Evolutionary conservation across 1,140 invertebrate genomes (phyloP), one percentile per base, ranked within the genome.

Genomic region (Mercenaria mercenaria): DNA sequence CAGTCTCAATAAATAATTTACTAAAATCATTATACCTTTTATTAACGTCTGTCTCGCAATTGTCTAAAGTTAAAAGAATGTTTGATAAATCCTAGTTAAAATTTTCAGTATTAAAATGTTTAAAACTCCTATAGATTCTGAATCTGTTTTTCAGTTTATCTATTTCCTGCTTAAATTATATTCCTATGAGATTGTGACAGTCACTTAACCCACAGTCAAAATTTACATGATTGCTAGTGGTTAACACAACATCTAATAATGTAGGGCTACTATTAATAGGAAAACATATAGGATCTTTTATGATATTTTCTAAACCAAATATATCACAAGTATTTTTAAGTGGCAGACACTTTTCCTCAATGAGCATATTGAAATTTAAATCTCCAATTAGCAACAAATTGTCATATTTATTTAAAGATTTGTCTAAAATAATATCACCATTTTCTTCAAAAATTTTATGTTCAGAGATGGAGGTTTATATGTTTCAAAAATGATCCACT

Each of bases 311-410:
- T 59, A 79, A 47, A 37, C 67, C 29, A 81, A 88, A 88, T 50
- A 88, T 67, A 69, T 88, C 74, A 81, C 86, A 88, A 37, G 34
- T 23, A n/a, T 80, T n/a, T 37, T 67, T 43, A 1, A 81, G 20
- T 11, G 43, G 0, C 18, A 18, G 20, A 82, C 76, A 81, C 72
- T 89, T 81, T 2, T 61, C 29, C n/a, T 43, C 67, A 64, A 81
- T 43, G 4, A 90, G 39, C 88, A 90, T 90, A n/a, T 77, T 56
- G 32, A 23, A 67, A n/a, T 84, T 83, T 15, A 90, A 34, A 39
- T 86, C 89, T 1, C 74, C 82, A 82, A 76, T 74, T 52, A 83
- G 18, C 34, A 64, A 6, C 1, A 67, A 32, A 34, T 83, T 83
- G 8, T 83, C 61, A 67, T 64, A 83, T 67, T 83, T 64, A 32